Percentiles rank a stretch among this genome's conserved stretches.
These are phyloP conservation scores for Phacellophora camtschatica DNA, from an alignment of 30 jellyfish, hydroid and myxozoan species.

Conservation along the genomic window DNA sequence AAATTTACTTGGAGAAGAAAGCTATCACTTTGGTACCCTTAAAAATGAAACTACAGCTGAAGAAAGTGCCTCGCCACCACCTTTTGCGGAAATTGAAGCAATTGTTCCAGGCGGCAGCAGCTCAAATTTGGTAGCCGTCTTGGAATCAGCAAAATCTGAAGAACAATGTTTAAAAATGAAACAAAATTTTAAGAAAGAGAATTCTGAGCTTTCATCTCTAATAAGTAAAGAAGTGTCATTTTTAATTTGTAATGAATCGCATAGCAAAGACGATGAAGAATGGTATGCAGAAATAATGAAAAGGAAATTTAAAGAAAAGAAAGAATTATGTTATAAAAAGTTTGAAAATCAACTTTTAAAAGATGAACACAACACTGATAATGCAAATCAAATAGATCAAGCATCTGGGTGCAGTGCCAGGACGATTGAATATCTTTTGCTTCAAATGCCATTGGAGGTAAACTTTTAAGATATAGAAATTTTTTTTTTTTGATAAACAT, in stretches of 20 bases:
- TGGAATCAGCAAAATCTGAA: no score
- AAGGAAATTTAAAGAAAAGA: background rate
- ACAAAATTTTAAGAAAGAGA: background rate
- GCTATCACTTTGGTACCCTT: no score
- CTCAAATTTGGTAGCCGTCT: no score
- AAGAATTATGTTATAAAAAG: background rate
- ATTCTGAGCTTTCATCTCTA: background rate
- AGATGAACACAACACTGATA: background rate
- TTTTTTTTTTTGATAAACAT: background rate
- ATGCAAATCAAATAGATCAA: background rate
- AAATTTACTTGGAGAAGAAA: no score
- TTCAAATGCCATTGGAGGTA: no score
- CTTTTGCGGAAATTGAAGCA: no score
- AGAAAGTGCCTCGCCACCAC: no score
- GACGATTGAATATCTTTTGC: background rate
- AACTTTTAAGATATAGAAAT: background rate
- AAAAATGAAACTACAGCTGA: no score
- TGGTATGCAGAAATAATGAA: slow-evolving; percentile 10
- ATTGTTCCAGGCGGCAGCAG: no score
- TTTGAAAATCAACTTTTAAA: background rate
- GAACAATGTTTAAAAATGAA: no score
- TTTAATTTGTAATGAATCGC: background rate
- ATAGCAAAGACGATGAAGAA: background rate
- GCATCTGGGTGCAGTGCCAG: background rate
- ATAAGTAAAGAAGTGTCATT: background rate